Evolutionary conservation across 2,888 invertebrate genomes (phyloP).

Genomic region (Andrena bicolor): DNA sequence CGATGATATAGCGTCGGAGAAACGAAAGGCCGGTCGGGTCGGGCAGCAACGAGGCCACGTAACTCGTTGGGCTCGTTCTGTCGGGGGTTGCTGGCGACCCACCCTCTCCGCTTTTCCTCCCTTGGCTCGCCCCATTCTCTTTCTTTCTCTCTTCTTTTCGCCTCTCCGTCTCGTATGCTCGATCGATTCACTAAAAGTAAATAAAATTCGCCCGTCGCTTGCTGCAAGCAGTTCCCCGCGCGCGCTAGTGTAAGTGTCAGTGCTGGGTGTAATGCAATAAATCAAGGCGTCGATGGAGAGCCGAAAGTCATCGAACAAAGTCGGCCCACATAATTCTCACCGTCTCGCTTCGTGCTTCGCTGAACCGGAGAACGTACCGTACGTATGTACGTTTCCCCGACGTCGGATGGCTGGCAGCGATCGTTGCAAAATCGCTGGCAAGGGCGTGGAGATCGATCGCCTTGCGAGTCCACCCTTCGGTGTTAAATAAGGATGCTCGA

Average conservation of each 20-base stretch:
- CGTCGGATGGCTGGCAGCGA: not conserved
- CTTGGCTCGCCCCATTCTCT: slow-evolving; percentile 7
- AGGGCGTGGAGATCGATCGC: slow-evolving; percentile 13
- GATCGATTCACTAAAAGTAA: slow-evolving; percentile 83
- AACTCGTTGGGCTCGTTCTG: slow-evolving; percentile 50
- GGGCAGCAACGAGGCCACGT: slow-evolving; percentile 51
- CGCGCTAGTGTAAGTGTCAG: slow-evolving; percentile 67
- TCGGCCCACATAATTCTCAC: slow-evolving; percentile 56
- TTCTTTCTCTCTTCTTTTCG: slow-evolving; percentile 8
- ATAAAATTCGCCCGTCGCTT: slow-evolving; percentile 79
- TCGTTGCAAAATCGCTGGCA: not conserved
- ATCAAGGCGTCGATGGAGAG: slow-evolving; percentile 68
- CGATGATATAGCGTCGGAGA: slow-evolving; percentile 69
- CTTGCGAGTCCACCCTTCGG: not conserved
- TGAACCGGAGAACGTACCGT: slow-evolving; percentile 4
- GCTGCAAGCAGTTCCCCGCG: slow-evolving; percentile 41
- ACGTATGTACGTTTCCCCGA: not conserved
- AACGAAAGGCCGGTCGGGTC: slow-evolving; percentile 62
- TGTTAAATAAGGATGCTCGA: slow-evolving; percentile 3
- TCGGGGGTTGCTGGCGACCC: slow-evolving; percentile 47
- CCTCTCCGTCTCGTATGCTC: slow-evolving; percentile 56
- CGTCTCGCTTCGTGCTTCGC: slow-evolving; percentile 20
- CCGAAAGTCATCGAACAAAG: slow-evolving; percentile 70
- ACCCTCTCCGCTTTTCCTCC: slow-evolving; percentile 28
- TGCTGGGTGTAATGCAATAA: slow-evolving; percentile 71